Conservation (phyloP, 2,888 invertebrate species). For the Nasonovia ribisnigri region DNA sequence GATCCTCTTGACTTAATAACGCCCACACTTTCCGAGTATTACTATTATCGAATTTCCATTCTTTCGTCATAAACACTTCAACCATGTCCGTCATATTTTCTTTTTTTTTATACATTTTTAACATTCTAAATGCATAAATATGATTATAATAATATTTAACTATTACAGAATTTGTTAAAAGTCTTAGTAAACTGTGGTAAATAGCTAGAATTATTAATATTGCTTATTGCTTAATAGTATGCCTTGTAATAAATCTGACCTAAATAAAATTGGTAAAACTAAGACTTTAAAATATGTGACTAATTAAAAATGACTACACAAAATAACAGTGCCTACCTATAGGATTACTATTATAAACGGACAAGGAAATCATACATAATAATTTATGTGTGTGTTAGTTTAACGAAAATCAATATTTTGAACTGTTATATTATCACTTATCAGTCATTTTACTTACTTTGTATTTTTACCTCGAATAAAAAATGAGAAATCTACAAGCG, state of each 20-base stretch:
- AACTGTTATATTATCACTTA: neutral
- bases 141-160: neutral
- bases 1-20: neutral
- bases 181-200: neutral
- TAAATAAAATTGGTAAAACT: neutral
- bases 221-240: too few species aligned
- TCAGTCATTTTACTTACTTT: neutral
- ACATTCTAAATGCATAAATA: neutral
- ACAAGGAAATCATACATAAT: neutral
- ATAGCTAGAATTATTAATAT: neutral
- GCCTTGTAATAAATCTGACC: neutral
- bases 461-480: neutral
- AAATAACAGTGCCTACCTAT: too few species aligned
- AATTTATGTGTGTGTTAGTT: neutral
- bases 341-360: neutral
- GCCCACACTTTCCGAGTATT: neutral
- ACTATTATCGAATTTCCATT: neutral
- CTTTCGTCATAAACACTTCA: fast-evolving
- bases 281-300: neutral
- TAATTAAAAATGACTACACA: neutral
- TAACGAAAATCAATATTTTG: neutral
- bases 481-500: neutral
- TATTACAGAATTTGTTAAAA: neutral
- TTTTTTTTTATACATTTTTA: neutral
- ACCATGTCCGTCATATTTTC: neutral